Percentiles rank a stretch among this genome's conserved stretches.
Conservation (phyloP, 2,888 invertebrate genomes). For the Protodeltote pygarga region DNA sequence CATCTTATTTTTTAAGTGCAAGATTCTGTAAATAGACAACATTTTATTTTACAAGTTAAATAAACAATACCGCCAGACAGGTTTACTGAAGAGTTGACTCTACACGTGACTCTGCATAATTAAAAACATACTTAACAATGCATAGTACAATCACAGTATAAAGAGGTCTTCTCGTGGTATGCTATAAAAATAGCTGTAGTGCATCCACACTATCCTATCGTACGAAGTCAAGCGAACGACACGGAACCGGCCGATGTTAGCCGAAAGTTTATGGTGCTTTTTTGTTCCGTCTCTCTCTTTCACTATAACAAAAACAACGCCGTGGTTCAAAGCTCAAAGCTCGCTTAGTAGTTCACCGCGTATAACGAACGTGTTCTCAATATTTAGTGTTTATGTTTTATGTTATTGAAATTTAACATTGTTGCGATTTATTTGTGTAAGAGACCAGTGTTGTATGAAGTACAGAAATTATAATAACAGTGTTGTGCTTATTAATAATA, state of each 20-base stretch:
- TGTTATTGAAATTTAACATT: conserved; percentile 66
- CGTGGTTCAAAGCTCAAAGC: conserved; percentile 63
- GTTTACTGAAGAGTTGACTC: conserved; percentile 9
- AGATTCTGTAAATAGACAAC: background rate
- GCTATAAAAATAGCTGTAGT: conserved; percentile 11
- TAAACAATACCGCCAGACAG: conserved; percentile 7
- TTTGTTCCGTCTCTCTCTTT: conserved; percentile 73
- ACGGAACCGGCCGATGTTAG: conserved; percentile 71
- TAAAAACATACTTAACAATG: conserved; percentile 1
- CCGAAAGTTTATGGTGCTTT: conserved; percentile 79
- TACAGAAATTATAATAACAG: conserved; percentile 50
- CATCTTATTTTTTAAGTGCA: too few species aligned
- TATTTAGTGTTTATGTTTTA: conserved; percentile 47
- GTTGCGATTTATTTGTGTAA: conserved; percentile 72
- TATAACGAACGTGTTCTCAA: conserved; percentile 49
- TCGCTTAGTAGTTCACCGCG: conserved; percentile 55
- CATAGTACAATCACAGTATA: conserved; percentile 5
- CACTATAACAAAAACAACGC: conserved; percentile 72
- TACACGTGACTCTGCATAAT: conserved; percentile 34
- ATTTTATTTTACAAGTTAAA: background rate
- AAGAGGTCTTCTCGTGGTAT: too few species aligned
- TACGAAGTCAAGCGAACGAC: conserved; percentile 59
- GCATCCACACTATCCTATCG: conserved; percentile 60
- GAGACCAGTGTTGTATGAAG: conserved; percentile 53
- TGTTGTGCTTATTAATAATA: conserved; percentile 53